Conservation (phyloP, 2,888 invertebrate genomes). For the Thumatha senex region DNA sequence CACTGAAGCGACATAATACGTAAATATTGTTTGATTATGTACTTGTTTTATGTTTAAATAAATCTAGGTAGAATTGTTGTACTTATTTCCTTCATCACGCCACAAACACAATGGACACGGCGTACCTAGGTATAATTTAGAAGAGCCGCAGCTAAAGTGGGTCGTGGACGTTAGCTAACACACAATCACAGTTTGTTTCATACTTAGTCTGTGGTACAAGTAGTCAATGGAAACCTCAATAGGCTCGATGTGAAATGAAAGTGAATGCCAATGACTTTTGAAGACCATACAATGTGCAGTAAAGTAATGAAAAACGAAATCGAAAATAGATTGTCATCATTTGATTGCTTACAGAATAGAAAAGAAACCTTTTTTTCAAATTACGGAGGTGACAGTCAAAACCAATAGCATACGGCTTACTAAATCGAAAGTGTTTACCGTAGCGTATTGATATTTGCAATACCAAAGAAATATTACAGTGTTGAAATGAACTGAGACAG, state of each 20-base stretch:
- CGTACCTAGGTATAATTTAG: neutral
- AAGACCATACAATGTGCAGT: slow-evolving; percentile 19
- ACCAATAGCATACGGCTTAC: too few species aligned
- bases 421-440: too few species aligned
- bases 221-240: slow-evolving; percentile 16
- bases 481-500: too few species aligned
- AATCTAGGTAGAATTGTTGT: too few species aligned
- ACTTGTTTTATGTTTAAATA: too few species aligned
- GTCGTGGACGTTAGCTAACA: slow-evolving; percentile 1
- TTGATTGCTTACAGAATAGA: neutral
- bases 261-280: slow-evolving; percentile 40
- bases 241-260: slow-evolving; percentile 33
- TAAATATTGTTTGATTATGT: too few species aligned
- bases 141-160: neutral
- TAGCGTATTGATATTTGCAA: too few species aligned
- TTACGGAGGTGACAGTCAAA: too few species aligned
- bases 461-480: too few species aligned
- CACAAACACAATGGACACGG: neutral
- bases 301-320: slow-evolving; percentile 28
- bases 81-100: neutral
- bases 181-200: neutral
- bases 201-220: neutral
- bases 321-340: neutral
- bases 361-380: too few species aligned
- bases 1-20: too few species aligned